Base-by-base conservation (phyloP, 2,797 vertebrate species). In the Pipistrellus nathusii region DNA sequence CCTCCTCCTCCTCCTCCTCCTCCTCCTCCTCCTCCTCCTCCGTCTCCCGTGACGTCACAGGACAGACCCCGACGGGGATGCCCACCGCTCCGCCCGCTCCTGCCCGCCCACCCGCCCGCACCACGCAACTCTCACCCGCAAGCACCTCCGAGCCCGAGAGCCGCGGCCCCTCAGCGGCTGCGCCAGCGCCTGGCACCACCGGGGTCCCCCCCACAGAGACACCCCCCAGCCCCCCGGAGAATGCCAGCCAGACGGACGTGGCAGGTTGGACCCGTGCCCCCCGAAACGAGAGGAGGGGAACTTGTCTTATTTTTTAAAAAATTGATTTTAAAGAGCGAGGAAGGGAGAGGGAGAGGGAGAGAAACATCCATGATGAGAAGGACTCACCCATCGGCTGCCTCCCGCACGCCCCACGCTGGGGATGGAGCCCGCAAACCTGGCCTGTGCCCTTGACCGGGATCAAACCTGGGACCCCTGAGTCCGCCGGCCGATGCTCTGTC, bases 31-130 rank as follows among this genome's bases (percentile, higher is more conserved):
- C 38, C 44, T 44, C 44, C 44, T 44, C 44, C 44, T n/a, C 73
- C 12, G 1, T 53, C 46, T 8, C 73, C 46, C 73, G 21, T 3
- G n/a, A 12, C 21, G 4, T 8, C 73, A 11, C 73, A 76, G 73
- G 30, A 53, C 5, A 0, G 46, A n/a, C 1, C 30, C 0, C 5
- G 0, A 10, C 46, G 0, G 66, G 66, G 3, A 4, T 2, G 46
- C 17, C 71, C 41, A 0, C 12, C 18, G 3, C 18, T 5, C 30
- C 4, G 11, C 18, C n/a, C 20, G 3, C 46, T 13, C 1, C 46
- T 2, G 0, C 17, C 72, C 44, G 0, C 72, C 46, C 72, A 30
- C 72, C 72, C 1, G 44, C 72, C 27, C 5, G 30, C 72, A 75
- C 44, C 72, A 11, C 2, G 30, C 3, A 5, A 7, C 27, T 18